Evolutionary conservation across 2,888 invertebrate genomes (phyloP).

Genomic region (Proisotoma minuta): DNA sequence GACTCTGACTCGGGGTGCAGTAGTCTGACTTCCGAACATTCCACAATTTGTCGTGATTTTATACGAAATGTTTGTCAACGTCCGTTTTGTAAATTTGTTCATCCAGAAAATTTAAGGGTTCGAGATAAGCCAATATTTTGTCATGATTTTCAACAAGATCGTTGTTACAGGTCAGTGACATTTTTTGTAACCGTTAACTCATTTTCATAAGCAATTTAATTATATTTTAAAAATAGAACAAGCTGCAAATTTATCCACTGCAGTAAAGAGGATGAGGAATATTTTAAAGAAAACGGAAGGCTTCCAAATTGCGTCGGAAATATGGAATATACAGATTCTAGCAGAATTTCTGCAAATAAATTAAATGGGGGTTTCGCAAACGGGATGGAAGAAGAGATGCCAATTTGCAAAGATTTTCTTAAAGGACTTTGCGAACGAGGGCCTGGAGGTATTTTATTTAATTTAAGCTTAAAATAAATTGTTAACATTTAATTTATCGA

Average conservation of each 20-base stretch:
- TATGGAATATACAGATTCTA: too few relatives aligned
- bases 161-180: constrained; percentile 32
- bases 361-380: too few relatives aligned
- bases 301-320: constrained; percentile 54
- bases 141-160: constrained; percentile 56
- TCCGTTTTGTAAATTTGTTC: constrained; percentile 52
- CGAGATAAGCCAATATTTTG: constrained; percentile 54
- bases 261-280: constrained; percentile 66
- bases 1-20: too few relatives aligned
- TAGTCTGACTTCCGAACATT: too few relatives aligned
- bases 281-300: constrained; percentile 66
- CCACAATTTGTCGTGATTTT: constrained; percentile 60
- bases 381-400: constrained; percentile 49
- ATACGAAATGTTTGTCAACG: constrained; percentile 59
- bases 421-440: constrained; percentile 45
- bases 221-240: too few relatives aligned
- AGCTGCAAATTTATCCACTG: constrained; percentile 75
- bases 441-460: constrained; percentile 42
- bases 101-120: constrained; percentile 42
- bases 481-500: constrained; percentile 50
- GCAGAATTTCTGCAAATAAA: too few relatives aligned
- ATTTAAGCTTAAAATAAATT: not conserved
- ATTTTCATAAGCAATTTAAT: too few relatives aligned
- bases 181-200: too few relatives aligned
- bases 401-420: constrained; percentile 59